Percentiles rank a stretch among this genome's conserved stretches.
Conservation (phyloP, 2,888 invertebrate genomes). For the Crioceris asparagi region DNA sequence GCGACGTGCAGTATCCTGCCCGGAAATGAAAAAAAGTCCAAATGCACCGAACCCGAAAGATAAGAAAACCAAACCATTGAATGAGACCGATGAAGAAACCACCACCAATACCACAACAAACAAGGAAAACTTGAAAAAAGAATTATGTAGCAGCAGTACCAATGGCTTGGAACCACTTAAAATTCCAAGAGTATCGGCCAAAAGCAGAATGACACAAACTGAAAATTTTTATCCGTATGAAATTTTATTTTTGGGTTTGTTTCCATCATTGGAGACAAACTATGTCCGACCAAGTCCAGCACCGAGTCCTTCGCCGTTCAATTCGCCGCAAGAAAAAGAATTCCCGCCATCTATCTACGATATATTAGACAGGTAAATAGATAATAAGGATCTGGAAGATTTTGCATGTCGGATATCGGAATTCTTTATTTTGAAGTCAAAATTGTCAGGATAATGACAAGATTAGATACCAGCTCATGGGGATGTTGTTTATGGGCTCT, state of each 20-base stretch:
- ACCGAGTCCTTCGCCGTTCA: conserved; percentile 32
- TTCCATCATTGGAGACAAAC: conserved; percentile 38
- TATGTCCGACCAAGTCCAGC: conserved; percentile 33
- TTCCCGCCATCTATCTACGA: conserved; percentile 43
- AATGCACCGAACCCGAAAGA: conserved; percentile 26
- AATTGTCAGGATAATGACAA: too few relatives aligned
- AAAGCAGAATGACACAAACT: conserved; percentile 48
- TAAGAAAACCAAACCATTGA: conserved; percentile 29
- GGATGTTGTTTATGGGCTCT: too few relatives aligned
- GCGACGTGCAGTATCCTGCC: conserved; percentile 55
- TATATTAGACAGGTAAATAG: conserved; percentile 48
- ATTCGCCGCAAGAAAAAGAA: conserved; percentile 24
- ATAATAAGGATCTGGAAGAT: too few relatives aligned
- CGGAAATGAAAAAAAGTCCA: conserved; percentile 46
- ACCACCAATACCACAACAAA: conserved; percentile 12
- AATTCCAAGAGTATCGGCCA: neutral
- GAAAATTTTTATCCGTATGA: conserved; percentile 65
- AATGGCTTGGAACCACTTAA: conserved; percentile 11
- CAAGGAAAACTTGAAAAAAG: too few relatives aligned
- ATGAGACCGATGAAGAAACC: conserved; percentile 36
- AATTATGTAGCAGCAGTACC: too few relatives aligned
- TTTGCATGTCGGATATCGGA: too few relatives aligned
- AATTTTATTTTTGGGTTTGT: conserved; percentile 60
- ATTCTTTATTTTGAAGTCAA: too few relatives aligned
- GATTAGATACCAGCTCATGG: too few relatives aligned